phyloP scores from a whole-genome alignment of 2,113 vertebrate species.

The Zosterops japonicus region DNA sequence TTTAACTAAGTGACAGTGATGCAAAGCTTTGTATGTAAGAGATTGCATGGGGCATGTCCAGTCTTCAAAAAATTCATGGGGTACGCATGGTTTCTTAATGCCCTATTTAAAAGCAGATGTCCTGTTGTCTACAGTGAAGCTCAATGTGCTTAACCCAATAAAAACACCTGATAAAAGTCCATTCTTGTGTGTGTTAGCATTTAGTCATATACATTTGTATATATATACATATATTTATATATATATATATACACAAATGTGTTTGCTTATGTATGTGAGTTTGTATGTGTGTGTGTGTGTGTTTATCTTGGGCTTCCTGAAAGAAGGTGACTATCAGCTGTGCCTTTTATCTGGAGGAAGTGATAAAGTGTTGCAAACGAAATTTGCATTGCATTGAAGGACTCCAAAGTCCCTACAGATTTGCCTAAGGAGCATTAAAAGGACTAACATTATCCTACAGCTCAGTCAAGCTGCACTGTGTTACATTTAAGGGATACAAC shows the following conservation, averaged over 20 bases:
- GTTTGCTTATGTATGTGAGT: neutral
- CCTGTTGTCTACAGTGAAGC: neutral
- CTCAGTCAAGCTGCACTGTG: neutral
- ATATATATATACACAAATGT: neutral
- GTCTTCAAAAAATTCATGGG: neutral
- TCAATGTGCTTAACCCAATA: neutral
- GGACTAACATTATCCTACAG: neutral
- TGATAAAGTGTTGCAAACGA: neutral
- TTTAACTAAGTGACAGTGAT: neutral
- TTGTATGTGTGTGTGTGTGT: neutral
- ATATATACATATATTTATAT: neutral
- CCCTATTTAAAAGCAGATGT: neutral
- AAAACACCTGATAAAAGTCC: neutral
- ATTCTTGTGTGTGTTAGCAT: neutral
- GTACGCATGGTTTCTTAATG: neutral
- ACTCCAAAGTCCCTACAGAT: neutral
- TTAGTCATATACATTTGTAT: neutral
- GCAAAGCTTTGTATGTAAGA: neutral
- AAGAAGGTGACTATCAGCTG: neutral
- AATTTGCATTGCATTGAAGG: constrained; percentile 33
- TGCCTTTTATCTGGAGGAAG: constrained; percentile 46
- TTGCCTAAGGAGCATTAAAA: constrained; percentile 39
- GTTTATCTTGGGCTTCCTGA: neutral
- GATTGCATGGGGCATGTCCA: neutral
- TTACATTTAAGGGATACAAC: neutral